Conservation (phyloP, 2,888 invertebrate genomes). For the Athetis lepigone region DNA sequence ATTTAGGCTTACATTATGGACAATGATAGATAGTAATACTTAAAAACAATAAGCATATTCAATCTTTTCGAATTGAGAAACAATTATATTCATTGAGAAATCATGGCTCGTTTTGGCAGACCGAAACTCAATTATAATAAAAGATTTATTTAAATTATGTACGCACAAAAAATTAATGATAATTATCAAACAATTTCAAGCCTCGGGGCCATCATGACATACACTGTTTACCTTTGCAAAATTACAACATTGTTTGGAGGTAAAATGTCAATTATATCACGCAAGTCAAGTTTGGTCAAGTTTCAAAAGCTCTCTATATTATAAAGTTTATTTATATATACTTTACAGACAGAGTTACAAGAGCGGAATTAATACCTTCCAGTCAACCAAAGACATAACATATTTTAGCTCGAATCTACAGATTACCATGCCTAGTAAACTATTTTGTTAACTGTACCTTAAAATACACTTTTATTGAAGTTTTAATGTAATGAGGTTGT, state of each 20-base stretch:
- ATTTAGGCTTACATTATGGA: too few species aligned
- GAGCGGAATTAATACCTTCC: too few species aligned
- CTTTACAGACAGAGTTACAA: too few species aligned
- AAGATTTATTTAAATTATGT: too few species aligned
- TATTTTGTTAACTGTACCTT: neutral
- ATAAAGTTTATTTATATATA: too few species aligned
- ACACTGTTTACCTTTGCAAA: neutral
- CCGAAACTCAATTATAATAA: neutral
- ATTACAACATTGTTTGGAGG: neutral
- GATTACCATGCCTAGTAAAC: neutral
- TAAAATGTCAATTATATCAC: neutral
- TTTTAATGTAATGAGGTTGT: conserved; percentile 54
- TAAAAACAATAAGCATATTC: neutral
- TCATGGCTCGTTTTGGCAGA: too few species aligned
- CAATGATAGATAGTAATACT: too few species aligned
- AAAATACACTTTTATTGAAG: conserved; percentile 11
- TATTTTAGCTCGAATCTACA: neutral
- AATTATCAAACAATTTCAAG: neutral
- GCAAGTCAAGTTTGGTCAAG: neutral
- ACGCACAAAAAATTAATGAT: too few species aligned
- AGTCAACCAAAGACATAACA: too few species aligned
- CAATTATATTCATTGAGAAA: neutral
- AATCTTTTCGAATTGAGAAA: neutral
- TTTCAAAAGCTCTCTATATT: neutral
- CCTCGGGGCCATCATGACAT: neutral